Conservation (phyloP, 2,888 invertebrate species). For the Neocrepidodera transversa region DNA sequence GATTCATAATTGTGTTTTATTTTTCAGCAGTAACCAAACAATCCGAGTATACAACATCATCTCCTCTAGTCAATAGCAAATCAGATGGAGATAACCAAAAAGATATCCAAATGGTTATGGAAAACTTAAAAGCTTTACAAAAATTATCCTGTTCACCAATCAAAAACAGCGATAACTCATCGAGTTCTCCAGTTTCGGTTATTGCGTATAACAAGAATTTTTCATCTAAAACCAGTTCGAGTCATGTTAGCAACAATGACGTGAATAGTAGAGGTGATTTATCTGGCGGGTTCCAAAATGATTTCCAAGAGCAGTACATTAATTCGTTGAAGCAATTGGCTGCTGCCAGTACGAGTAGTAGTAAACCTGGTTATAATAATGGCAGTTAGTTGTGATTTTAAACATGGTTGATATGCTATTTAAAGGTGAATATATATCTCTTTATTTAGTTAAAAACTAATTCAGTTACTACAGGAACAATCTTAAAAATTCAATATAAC, state of each 20-base stretch:
- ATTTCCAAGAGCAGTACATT: slow-evolving; percentile 58
- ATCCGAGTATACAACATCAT: background rate
- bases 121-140: slow-evolving; percentile 61
- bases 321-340: slow-evolving; percentile 45
- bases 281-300: slow-evolving; percentile 55
- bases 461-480: too few species aligned
- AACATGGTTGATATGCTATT: slow-evolving; percentile 9
- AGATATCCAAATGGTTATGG: slow-evolving; percentile 62
- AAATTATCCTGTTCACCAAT: slow-evolving; percentile 56
- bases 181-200: slow-evolving; percentile 56
- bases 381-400: slow-evolving; percentile 47
- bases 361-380: slow-evolving; percentile 55
- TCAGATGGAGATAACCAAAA: slow-evolving; percentile 47
- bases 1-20: too few species aligned
- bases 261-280: slow-evolving; percentile 38
- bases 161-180: slow-evolving; percentile 49
- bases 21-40: slow-evolving; percentile 1
- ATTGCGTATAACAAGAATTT: slow-evolving; percentile 57
- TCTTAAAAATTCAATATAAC: too few species aligned
- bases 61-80: slow-evolving; percentile 22
- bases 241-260: slow-evolving; percentile 19
- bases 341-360: slow-evolving; percentile 33
- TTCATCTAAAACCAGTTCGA: slow-evolving; percentile 41
- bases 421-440: slow-evolving; percentile 29
- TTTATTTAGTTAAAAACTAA: too few species aligned